phyloP scores from a whole-genome alignment of 1,140 invertebrate species.

The Zaprionus lachaisei region DNA sequence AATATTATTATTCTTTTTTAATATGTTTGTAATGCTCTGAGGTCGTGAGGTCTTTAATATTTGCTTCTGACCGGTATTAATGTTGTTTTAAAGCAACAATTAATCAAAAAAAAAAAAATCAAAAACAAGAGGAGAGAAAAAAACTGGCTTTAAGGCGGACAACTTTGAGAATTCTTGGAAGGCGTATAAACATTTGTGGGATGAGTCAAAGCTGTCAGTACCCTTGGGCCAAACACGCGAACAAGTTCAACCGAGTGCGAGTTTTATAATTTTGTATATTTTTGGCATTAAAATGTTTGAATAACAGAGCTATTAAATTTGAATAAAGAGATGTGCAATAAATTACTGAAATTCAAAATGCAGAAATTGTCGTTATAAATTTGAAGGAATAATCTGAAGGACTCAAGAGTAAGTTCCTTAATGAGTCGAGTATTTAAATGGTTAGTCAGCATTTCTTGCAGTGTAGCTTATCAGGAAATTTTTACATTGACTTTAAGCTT shows the following conservation, averaged over 20 bases:
- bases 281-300: background rate
- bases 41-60: slow-evolving; percentile 5
- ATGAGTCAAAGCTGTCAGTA: slow-evolving; percentile 40
- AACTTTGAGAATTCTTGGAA: slow-evolving; percentile 61
- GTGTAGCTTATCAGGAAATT: slow-evolving; percentile 3
- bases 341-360: background rate
- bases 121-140: slow-evolving; percentile 38
- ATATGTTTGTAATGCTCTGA: slow-evolving; percentile 27
- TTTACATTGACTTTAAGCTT: slow-evolving; percentile 1
- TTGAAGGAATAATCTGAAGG: background rate
- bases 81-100: slow-evolving; percentile 58
- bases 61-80: slow-evolving; percentile 41
- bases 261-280: background rate
- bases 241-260: slow-evolving; percentile 15
- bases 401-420: background rate
- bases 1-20: slow-evolving; percentile 31
- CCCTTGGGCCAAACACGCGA: slow-evolving; percentile 26
- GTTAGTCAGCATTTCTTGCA: background rate
- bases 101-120: slow-evolving; percentile 64
- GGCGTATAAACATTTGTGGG: slow-evolving; percentile 37
- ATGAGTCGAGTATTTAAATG: background rate
- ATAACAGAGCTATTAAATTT: slow-evolving; percentile 5
- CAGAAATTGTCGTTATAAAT: no score
- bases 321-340: background rate
- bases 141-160: slow-evolving; percentile 42